Evolutionary conservation across 2,113 vertebrate species (phyloP).

Genomic region (Grantiella picta): DNA sequence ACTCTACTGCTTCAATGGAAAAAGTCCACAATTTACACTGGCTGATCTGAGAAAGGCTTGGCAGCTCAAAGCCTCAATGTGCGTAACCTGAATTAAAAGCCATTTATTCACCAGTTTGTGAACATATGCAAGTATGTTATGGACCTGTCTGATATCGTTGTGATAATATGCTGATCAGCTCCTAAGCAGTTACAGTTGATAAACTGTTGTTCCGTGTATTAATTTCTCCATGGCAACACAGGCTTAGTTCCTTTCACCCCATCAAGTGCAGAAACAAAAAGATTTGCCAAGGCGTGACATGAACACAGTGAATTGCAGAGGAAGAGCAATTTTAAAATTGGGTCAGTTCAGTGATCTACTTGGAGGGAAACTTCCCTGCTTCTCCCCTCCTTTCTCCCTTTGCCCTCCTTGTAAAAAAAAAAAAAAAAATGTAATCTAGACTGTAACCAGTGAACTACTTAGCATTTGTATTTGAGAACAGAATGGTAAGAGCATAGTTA

Average conservation of each 20-base stretch:
- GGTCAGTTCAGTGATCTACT: neutral
- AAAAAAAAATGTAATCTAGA: neutral
- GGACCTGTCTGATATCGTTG: neutral
- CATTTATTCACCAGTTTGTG: neutral
- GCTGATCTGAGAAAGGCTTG: neutral
- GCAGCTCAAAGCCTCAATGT: neutral
- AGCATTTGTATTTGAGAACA: neutral
- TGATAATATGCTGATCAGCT: slow-evolving; percentile 20
- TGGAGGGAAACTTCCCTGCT: neutral
- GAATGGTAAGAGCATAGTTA: neutral
- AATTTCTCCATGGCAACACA: slow-evolving; percentile 44
- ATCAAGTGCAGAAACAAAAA: neutral
- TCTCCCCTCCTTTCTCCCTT: neutral
- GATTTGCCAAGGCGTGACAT: neutral
- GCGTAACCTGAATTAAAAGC: neutral
- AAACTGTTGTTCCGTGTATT: slow-evolving; percentile 14
- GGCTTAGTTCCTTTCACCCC: neutral
- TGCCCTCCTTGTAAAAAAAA: neutral
- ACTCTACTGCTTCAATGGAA: neutral
- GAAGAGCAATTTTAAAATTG: neutral
- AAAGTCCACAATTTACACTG: neutral
- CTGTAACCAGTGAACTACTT: neutral
- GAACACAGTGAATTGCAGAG: neutral
- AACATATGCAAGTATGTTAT: neutral
- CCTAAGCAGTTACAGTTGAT: neutral